phyloP scores from a whole-genome alignment of 2,797 vertebrate species.

The Rhincodon typus region DNA sequence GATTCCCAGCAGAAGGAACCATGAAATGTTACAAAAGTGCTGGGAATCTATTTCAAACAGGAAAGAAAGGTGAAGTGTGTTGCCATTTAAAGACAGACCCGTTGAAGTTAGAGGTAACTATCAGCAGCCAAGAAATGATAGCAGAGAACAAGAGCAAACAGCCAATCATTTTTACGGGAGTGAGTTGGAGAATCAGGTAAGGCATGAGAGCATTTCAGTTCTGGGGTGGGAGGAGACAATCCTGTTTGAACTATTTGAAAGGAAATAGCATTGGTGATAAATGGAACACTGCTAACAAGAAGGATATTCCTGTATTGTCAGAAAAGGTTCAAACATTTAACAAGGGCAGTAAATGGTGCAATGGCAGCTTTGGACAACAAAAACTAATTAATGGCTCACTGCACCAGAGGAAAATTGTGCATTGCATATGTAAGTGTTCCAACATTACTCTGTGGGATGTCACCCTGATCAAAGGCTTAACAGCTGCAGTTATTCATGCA shows the following conservation, averaged over 20 bases:
- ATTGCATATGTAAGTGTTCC: background rate
- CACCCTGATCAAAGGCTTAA: no score
- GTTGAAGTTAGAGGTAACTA: background rate
- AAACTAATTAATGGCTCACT: background rate
- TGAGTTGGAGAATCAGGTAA: background rate
- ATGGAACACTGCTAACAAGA: background rate
- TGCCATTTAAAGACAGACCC: background rate
- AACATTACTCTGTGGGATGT: background rate
- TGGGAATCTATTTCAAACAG: background rate
- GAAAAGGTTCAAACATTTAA: background rate
- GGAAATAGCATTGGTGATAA: background rate
- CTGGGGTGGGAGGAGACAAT: background rate
- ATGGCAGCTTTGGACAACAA: background rate
- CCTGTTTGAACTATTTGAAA: background rate
- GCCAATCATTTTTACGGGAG: background rate
- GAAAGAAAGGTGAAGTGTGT: background rate
- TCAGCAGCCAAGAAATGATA: background rate
- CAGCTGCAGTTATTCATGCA: background rate
- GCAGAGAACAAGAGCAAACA: background rate
- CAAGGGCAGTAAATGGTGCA: background rate
- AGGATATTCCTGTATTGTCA: background rate
- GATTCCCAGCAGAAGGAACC: background rate
- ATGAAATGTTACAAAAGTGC: background rate
- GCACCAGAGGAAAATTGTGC: background rate
- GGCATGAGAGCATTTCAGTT: background rate